Evolutionary conservation across 2,888 invertebrate genomes (phyloP), one percentile per base, ranked within the genome.

Genomic region (Diplazon laetatorius): DNA sequence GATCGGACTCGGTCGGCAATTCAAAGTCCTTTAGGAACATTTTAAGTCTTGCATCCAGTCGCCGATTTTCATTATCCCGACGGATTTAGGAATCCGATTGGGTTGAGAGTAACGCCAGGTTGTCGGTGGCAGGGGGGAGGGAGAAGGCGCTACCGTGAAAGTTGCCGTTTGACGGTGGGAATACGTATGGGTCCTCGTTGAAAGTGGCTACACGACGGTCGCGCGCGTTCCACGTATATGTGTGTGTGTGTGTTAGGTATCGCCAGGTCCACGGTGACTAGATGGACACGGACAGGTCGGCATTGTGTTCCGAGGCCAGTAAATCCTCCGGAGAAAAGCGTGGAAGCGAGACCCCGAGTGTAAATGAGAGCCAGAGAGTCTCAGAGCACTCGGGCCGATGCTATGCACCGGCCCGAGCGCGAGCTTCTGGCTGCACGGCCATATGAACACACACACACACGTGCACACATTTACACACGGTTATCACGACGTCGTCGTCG

Each of bases 251-350:
- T 50, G 65, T 50, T 59, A 60, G 50, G 71, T 22, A 44, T 71
- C 42, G 46, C 18, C 16, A 9, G 12, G 12, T 42, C 42, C 25
- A 10, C 30, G 22, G 52, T 25, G 62, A 57, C 66, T 55, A 82
- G 90, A 90, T 89, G 89, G 90, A 90, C 90, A 89, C 85, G 87
- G 90, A 90, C 89, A 89, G 89, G 88, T 87, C 87, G 87, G 90
- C 90, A 91, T 91, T 91, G 91, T 91, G 87, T 91, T 90, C 89
- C 83, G 80, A 82, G 85, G 89, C 89, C 91, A 90, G 91, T 91
- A 90, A 91, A 91, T 91, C 87, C 87, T 90, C 82, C 52, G 35
- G 16, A 46, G 70, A 76, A 22, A 25, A 18, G 55, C 75, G 46
- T 69, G 69, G 73, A 70, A 69, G 59, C 50, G 70, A 66, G 80